Conservation (phyloP, 2,797 vertebrate species). For the Myripristis murdjan region DNA sequence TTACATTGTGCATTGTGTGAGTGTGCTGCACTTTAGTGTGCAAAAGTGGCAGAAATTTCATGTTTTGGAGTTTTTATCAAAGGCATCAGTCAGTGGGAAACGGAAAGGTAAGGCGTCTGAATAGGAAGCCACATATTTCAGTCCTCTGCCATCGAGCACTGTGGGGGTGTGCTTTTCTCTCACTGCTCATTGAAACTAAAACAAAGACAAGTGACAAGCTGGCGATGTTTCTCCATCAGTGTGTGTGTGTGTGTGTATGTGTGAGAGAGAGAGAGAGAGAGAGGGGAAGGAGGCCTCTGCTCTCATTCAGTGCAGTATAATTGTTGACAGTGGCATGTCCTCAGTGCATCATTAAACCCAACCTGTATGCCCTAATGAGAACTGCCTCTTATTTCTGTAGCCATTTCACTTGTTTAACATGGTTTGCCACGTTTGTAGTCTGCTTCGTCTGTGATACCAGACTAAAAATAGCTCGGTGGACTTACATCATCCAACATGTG, state of each 20-base stretch:
- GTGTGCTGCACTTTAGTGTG: not conserved
- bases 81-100: not conserved
- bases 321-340: slow-evolving; percentile 41
- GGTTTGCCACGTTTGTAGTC: not conserved
- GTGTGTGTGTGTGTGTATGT: slow-evolving; percentile 1
- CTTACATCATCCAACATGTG: not conserved
- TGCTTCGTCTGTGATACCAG: not conserved
- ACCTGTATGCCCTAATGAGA: slow-evolving; percentile 1
- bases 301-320: slow-evolving; percentile 28
- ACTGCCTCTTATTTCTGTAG: slow-evolving; percentile 9
- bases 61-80: not conserved
- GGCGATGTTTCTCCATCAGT: slow-evolving; percentile 9
- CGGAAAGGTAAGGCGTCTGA: not conserved
- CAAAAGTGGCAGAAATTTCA: not conserved
- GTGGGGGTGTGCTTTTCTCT: not conserved
- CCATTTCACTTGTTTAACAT: not conserved
- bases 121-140: not conserved
- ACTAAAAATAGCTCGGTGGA: too few species aligned
- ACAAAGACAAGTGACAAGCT: slow-evolving; percentile 21
- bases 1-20: not conserved
- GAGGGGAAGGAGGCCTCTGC: slow-evolving; percentile 1
- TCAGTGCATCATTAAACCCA: slow-evolving; percentile 28
- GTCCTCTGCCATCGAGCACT: not conserved
- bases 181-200: slow-evolving; percentile 28
- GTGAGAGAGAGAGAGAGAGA: not conserved